A percentile compares a stretch with the other conserved stretches of the same genome.
Evolutionary conservation across 1,140 invertebrate species (phyloP).

Genomic region (Dendroctonus ponderosae): DNA sequence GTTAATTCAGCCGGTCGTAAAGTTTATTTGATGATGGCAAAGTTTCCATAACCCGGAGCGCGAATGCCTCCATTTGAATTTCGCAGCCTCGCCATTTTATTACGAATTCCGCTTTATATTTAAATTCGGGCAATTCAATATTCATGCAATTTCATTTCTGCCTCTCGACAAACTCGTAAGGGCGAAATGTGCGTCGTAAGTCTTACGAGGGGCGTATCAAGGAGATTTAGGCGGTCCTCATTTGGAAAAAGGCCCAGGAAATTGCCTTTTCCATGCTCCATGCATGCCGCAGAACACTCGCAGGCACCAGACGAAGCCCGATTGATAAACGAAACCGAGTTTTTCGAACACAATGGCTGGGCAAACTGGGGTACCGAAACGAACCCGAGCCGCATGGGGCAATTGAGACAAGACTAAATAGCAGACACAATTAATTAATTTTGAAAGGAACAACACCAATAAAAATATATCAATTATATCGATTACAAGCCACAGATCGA

Average conservation of each 20-base stretch:
- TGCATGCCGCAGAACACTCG: too few relatives aligned
- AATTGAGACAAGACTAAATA: conserved; percentile 16
- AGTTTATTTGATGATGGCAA: conserved; percentile 39
- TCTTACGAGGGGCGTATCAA: conserved; percentile 13
- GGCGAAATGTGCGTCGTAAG: conserved; percentile 8
- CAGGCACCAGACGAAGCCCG: too few relatives aligned
- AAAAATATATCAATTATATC: conserved; percentile 31
- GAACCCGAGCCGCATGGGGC: neutral
- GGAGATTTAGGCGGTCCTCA: conserved; percentile 19
- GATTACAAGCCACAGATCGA: conserved; percentile 26
- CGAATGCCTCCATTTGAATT: conserved; percentile 37
- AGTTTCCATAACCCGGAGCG: conserved; percentile 27
- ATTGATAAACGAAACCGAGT: too few relatives aligned
- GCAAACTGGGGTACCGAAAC: too few relatives aligned
- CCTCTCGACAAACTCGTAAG: conserved; percentile 29
- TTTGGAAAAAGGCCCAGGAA: conserved; percentile 19
- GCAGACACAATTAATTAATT: conserved; percentile 31
- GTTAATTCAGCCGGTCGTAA: conserved; percentile 36
- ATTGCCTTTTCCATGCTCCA: conserved; percentile 3
- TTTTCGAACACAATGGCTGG: too few relatives aligned
- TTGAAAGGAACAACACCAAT: conserved; percentile 29
- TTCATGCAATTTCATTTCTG: conserved; percentile 44
- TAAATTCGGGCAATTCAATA: conserved; percentile 44
- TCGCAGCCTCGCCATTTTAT: conserved; percentile 40
- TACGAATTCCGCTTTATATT: conserved; percentile 46